Evolutionary conservation across 1,140 invertebrate genomes (phyloP), one percentile per base, ranked within the genome.

Genomic region (Delia radicum): DNA sequence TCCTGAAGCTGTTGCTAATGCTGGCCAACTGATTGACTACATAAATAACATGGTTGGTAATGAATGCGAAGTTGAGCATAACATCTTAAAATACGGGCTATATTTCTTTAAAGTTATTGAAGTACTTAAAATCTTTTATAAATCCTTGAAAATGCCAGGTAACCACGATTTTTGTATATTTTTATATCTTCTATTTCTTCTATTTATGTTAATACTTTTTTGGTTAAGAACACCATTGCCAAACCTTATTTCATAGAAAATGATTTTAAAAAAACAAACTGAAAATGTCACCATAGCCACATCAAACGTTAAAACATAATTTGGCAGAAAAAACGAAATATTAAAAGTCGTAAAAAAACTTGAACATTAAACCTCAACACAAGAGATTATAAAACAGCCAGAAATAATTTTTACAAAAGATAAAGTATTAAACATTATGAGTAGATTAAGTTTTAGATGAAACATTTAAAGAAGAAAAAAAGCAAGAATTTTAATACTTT

Each of bases 81-180:
- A 55, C 18, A 55, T 55, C 48, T 55, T 21, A 21, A 55, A 55
- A 48, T 21, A 21, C 48, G 21, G 48, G 48, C 8, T 55, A 21
- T 55, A 21, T 55, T 55, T 21, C 48, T 55, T 55, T 55, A 21
- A 21, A 55, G 48, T 55, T 55, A 48, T n/a, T 48, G 42, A 48
- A 48, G 42, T 48, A 48, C 42, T 48, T 48, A 55, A 55, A 55
- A 55, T 21, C 48, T 6, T 55, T 55, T 67, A 31, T 29, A 29
- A 67, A 67, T 67, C 63, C 63, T 21, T 29, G 15, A 67, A 31
- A 12, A 31, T 67, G 63, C 15, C 63, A 67, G 63, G 63, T 67
- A 67, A 67, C 63, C 63, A 67, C 63, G 63, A 28, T 28, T 8
- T 65, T 65, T 28, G 12, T 15, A 48, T 48, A n/a, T n/a, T n/a